Percentiles rank a stretch among this genome's conserved stretches.
phyloP scores from a whole-genome alignment of 2,797 vertebrate species.

The Nyctibius grandis region DNA sequence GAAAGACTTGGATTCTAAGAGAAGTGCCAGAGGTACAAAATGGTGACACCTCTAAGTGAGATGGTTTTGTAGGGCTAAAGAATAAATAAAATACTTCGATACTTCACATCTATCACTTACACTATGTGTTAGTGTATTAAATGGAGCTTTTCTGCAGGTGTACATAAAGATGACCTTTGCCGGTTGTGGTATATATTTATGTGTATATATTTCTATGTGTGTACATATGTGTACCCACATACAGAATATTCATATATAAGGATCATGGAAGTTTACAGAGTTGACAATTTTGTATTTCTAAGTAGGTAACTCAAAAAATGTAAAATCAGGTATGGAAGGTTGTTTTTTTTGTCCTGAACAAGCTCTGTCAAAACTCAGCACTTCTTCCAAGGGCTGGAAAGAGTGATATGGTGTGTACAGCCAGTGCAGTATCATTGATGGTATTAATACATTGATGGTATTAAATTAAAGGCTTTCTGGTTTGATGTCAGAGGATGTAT shows the following conservation, averaged over 20 bases:
- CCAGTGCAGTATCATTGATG: neutral
- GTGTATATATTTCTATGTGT: neutral
- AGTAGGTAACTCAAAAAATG: neutral
- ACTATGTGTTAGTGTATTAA: neutral
- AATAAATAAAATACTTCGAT: neutral
- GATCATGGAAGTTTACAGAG: neutral
- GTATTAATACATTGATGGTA: neutral
- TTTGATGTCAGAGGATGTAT: neutral
- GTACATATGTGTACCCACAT: no score
- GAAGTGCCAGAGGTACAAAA: neutral
- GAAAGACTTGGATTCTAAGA: neutral
- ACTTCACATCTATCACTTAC: neutral
- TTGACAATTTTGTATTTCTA: neutral
- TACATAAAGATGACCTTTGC: neutral
- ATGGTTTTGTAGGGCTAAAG: neutral
- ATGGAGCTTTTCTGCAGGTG: neutral
- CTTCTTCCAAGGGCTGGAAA: neutral
- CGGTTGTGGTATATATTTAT: neutral
- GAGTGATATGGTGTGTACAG: rapidly evolving
- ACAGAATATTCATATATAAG: neutral
- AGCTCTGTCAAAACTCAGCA: neutral
- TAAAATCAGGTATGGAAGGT: neutral
- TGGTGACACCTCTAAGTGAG: neutral
- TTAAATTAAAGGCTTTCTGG: neutral
- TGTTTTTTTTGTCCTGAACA: neutral